These are phyloP conservation scores for Australoheros facetus DNA, from an alignment of 2,797 vertebrate genomes.

Conservation along the genomic window DNA sequence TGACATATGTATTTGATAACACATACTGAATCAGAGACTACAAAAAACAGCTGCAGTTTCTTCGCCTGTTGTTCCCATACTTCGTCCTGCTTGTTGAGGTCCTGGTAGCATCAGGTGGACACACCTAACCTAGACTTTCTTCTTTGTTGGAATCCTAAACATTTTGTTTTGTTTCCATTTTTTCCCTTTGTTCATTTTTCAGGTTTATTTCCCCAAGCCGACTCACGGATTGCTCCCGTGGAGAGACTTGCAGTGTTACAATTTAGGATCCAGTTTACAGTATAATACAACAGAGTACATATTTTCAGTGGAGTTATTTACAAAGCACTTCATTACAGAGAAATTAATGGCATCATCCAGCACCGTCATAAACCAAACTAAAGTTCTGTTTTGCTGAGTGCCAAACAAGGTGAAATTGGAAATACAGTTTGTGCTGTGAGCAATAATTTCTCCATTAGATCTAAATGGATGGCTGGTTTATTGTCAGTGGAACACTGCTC, in stretches of 20 bases:
- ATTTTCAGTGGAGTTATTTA: slow-evolving; percentile 4
- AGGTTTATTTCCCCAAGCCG: background rate
- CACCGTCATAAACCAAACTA: slow-evolving; percentile 20
- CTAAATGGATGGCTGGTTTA: slow-evolving; percentile 33
- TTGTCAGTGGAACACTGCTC: slow-evolving; percentile 4
- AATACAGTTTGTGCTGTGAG: slow-evolving; percentile 38
- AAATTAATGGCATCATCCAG: background rate
- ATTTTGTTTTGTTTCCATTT: too few relatives aligned
- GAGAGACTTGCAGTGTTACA: background rate
- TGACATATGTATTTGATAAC: too few relatives aligned
- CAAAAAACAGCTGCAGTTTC: too few relatives aligned
- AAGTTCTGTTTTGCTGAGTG: slow-evolving; percentile 25
- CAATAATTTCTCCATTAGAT: slow-evolving; percentile 38
- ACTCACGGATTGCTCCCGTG: too few relatives aligned
- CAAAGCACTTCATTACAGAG: background rate
- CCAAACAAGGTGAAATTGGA: slow-evolving; percentile 45
- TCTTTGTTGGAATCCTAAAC: too few relatives aligned
- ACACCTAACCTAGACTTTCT: too few relatives aligned
- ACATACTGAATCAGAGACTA: too few relatives aligned
- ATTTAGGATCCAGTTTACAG: background rate
- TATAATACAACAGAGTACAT: background rate
- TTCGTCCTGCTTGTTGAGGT: too few relatives aligned
- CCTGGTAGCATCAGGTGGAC: too few relatives aligned
- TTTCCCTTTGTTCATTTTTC: too few relatives aligned
- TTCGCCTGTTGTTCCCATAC: too few relatives aligned